phyloP scores from a whole-genome alignment of 1,140 invertebrate genomes.

The Cotesia chilonis region DNA sequence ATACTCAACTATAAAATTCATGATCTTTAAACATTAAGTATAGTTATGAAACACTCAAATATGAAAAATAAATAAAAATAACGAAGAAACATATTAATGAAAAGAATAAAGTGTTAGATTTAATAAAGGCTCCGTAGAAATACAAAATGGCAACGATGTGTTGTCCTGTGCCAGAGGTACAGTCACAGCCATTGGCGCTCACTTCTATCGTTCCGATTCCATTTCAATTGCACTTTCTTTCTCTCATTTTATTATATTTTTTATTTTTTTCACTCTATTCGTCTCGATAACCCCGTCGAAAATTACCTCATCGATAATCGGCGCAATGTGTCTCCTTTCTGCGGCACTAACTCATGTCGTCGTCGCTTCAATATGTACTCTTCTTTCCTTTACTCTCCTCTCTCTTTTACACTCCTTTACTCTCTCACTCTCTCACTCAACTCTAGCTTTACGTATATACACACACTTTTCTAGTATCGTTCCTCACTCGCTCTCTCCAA shows the following conservation, averaged over 20 bases:
- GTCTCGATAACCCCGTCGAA: constrained; percentile 28
- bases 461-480: constrained; percentile 15
- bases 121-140: constrained; percentile 15
- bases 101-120: constrained; percentile 20
- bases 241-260: not conserved
- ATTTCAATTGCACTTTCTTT: constrained; percentile 12
- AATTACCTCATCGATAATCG: constrained; percentile 32
- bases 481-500: constrained; percentile 3
- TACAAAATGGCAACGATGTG: constrained; percentile 40
- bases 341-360: constrained; percentile 35
- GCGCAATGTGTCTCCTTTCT: constrained; percentile 26
- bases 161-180: constrained; percentile 21
- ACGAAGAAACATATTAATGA: not conserved
- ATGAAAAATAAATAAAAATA: not conserved
- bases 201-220: constrained; percentile 6
- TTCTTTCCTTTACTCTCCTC: constrained; percentile 37
- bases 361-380: constrained; percentile 31
- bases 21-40: not conserved
- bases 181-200: constrained; percentile 27
- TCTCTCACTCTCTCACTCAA: constrained; percentile 35
- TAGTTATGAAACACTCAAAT: not conserved
- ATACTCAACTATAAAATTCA: not conserved
- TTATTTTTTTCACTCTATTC: constrained; percentile 1
- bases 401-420: constrained; percentile 18
- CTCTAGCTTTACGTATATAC: constrained; percentile 35